Percentiles rank a stretch among this genome's conserved stretches.
Evolutionary conservation across 2,797 vertebrate genomes (phyloP).

Genomic region (Eupleurogrammus muticus): DNA sequence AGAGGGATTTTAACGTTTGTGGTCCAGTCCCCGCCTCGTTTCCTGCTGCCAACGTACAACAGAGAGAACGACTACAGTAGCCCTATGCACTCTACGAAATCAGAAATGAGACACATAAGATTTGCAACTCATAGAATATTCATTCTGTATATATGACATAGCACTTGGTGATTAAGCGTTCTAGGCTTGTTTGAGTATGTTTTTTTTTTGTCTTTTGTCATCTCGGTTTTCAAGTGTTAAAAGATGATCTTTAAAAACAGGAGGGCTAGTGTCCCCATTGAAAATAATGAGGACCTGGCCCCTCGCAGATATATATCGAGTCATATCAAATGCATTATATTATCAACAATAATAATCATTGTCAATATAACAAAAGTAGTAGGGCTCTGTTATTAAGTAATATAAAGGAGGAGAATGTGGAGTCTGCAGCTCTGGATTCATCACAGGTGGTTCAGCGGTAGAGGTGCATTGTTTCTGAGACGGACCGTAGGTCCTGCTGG

Average conservation of each 20-base stretch:
- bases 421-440: conserved; percentile 37
- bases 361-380: conserved; percentile 70
- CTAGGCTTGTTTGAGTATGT: conserved; percentile 52
- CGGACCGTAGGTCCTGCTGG: conserved; percentile 11
- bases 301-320: conserved; percentile 49
- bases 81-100: conserved; percentile 19
- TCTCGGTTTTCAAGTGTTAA: conserved; percentile 77
- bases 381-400: conserved; percentile 65
- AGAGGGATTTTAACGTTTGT: conserved; percentile 46
- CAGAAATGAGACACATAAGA: conserved; percentile 37
- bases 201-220: conserved; percentile 46
- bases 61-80: conserved; percentile 3
- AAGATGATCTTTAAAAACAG: conserved; percentile 63
- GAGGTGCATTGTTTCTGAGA: conserved; percentile 32
- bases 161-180: conserved; percentile 83
- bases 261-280: conserved; percentile 89
- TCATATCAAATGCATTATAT: conserved; percentile 72
- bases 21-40: conserved; percentile 47
- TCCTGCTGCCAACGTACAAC: conserved; percentile 25
- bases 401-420: conserved; percentile 60
- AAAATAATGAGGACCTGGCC: conserved; percentile 95
- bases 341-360: conserved; percentile 64
- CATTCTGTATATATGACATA: conserved; percentile 35
- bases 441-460: conserved; percentile 15
- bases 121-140: conserved; percentile 24